Base-by-base conservation (phyloP, 1,140 invertebrate species). In the Aphelinus certus region DNA sequence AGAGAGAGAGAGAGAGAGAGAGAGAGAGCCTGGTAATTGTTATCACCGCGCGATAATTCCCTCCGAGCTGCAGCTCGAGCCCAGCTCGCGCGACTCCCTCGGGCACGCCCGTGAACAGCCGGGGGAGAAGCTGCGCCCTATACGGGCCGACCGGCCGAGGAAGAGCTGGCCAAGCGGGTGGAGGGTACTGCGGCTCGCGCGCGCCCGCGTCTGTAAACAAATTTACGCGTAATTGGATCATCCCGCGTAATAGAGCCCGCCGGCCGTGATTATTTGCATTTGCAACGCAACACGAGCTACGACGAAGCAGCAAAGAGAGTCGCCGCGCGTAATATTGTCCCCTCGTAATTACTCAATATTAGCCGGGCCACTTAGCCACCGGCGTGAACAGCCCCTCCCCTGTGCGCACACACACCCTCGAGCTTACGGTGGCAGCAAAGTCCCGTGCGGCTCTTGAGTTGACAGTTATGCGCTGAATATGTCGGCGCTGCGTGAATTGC, bases 221-320 rank as follows among this genome's bases (percentile, higher is more conserved):
- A 81, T 80, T 81, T 76, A 63, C 56, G 62, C 63, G 65, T 81
- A 78, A 81, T 79, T 75, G 78, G 77, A 80, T 81, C 77, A 63
- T 48, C 51, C 63, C 67, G 77, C 76, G 60, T 68, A 78, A 49
- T 58, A 66, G 55, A 72, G 61, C 67, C n/a, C 60, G 74, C 71
- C 72, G 64, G 56, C 47, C 71, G 75, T 68, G 74, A 76, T 77
- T 73, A 79, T 51, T 72, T 78, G 71, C 76, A 80, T 80, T 78
- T 78, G 78, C 79, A 79, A 81, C 72, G 73, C 63, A 76, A 81
- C 80, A 76, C 71, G 66, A n/a, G 53, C 51, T 26, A 9, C 42
- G 7, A 67, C 9, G 49, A 51, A 66, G 43, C 26, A 6, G 49
- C 49, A n/a, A 53, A 42, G 49, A 51, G 64, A 66, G 10, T 47